Conservation (phyloP, 2,888 invertebrate species). For the Temnothorax rugatulus region DNA sequence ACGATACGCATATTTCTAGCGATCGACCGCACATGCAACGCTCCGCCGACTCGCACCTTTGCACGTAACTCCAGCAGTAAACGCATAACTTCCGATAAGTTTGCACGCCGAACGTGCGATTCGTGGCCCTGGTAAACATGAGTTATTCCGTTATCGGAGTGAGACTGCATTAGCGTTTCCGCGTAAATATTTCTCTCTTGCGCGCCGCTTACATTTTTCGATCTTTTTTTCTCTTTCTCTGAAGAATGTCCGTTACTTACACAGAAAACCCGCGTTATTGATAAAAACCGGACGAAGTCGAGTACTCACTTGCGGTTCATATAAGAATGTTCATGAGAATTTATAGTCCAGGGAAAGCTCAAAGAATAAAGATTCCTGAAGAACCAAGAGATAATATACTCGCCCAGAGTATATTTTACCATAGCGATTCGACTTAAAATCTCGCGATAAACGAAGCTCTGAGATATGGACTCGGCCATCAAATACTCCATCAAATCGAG, state of each 20-base stretch:
- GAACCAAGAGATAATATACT: neutral
- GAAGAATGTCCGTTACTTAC: neutral
- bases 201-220: conserved; percentile 41
- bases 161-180: conserved; percentile 67
- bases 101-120: conserved; percentile 48
- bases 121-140: conserved; percentile 56
- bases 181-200: conserved; percentile 28
- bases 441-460: conserved; percentile 16
- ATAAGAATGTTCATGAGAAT: conserved; percentile 28
- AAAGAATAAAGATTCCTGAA: conserved; percentile 22
- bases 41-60: conserved; percentile 22
- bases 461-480: neutral
- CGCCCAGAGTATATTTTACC: neutral
- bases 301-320: neutral
- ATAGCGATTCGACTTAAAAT: neutral
- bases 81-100: conserved; percentile 68
- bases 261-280: conserved; percentile 5
- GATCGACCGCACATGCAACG: conserved; percentile 43
- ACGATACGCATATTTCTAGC: conserved; percentile 54
- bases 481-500: conserved; percentile 15
- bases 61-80: conserved; percentile 50
- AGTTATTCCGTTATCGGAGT: conserved; percentile 58
- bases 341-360: neutral
- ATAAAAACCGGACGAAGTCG: neutral
- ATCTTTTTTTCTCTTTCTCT: conserved; percentile 39